Evolutionary conservation across 1,140 invertebrate genomes (phyloP).

Genomic region (Pogonomyrmex barbatus): DNA sequence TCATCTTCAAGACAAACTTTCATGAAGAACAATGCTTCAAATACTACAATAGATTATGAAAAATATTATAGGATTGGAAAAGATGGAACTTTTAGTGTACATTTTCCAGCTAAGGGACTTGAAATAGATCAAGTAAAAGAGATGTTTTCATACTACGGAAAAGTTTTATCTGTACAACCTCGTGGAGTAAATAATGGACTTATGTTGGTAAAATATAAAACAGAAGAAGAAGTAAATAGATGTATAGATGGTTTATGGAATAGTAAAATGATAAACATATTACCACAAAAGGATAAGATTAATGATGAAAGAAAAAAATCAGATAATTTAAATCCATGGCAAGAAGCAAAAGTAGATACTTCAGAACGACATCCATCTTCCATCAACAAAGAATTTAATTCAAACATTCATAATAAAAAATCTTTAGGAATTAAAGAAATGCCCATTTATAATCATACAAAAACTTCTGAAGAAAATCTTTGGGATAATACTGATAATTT

Average conservation of each 20-base stretch:
- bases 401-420: not conserved
- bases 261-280: not conserved
- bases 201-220: slow-evolving; percentile 5
- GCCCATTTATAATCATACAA: not conserved
- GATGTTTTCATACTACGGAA: slow-evolving; percentile 5
- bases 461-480: not conserved
- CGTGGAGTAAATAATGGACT: not conserved
- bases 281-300: slow-evolving; percentile 34
- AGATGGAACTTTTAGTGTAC: not conserved
- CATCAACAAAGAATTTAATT: not conserved
- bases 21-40: not conserved
- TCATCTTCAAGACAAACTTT: not conserved
- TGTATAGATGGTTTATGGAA: slow-evolving; percentile 30
- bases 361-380: too few species aligned
- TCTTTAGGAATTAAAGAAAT: not conserved
- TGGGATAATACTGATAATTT: not conserved
- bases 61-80: not conserved
- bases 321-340: not conserved
- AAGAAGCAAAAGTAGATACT: not conserved
- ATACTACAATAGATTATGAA: not conserved
- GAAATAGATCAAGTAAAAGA: not conserved
- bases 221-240: not conserved
- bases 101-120: slow-evolving; percentile 4
- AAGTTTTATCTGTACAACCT: not conserved
- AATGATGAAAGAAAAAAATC: not conserved